Evolutionary conservation across 1,140 invertebrate species (phyloP), one percentile per base, ranked within the genome.

Genomic region (Procambarus virginalis): DNA sequence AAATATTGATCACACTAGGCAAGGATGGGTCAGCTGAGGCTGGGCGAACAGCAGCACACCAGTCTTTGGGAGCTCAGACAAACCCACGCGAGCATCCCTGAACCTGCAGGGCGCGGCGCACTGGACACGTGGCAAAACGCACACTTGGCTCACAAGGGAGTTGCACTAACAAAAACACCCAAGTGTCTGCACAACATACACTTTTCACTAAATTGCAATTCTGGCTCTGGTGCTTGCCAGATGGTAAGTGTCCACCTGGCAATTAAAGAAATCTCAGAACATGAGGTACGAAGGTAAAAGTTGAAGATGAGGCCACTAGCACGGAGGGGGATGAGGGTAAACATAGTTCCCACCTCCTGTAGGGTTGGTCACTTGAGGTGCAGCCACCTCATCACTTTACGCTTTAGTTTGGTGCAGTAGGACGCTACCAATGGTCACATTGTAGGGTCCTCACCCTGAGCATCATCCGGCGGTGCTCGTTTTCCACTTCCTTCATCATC

Each of bases 341-440:
- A 58, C 48, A 79, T 48, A 17, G 51, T 75, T 76, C 77, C 80
- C 90, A 70, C 84, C 81, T 87, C 84, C 90, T 49, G 64, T 75
- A 60, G 80, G 79, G 70, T 68, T 84, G 73, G 88, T 91, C 84
- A 91, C 85, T 91, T 91, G 90, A 91, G 85, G 85, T 91, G 90
- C 45, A 91, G 81, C 90, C 84, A 91, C 80, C 90, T 81, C 84
- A 91, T 86, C 90, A 91, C 90, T 79, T 91, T 91, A 60, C 90
- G 84, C 80, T 91, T 91, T 12, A 91, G 90, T 87, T 87, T 91
- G 60, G 73, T 87, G 86, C 90, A 91, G 90, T 91, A 91, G 4
- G 90, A 86, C 45, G 84, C 90, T 60, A 91, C 90, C 79, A 91
- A 78, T 58, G 90, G 90, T 91, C 90, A 91, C 90, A 91, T 91